Evolutionary conservation across 2,797 vertebrate species (phyloP).

Genomic region (Leucoraja ocellata): DNA sequence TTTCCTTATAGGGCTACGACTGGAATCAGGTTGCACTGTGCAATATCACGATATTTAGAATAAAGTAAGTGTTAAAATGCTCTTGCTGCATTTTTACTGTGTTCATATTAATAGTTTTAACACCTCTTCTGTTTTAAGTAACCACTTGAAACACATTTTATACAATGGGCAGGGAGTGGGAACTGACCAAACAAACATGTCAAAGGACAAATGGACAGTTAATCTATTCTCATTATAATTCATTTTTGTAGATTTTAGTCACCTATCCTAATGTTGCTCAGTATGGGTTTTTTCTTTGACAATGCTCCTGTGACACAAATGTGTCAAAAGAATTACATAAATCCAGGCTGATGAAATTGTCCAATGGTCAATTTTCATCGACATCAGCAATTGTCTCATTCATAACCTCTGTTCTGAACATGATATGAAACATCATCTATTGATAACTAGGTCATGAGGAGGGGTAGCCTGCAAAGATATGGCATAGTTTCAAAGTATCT

Average conservation of each 20-base stretch:
- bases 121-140: neutral
- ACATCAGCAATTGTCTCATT: neutral
- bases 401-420: neutral
- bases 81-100: no score
- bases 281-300: no score
- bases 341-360: neutral
- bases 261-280: no score
- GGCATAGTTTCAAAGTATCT: neutral
- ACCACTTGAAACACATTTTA: neutral
- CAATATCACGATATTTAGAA: neutral
- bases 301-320: no score
- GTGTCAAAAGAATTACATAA: no score
- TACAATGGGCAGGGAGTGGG: neutral
- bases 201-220: neutral
- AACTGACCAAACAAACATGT: neutral
- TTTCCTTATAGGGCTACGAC: neutral
- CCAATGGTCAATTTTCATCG: neutral
- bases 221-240: neutral
- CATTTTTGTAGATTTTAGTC: no score
- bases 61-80: neutral
- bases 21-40: neutral
- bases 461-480: neutral
- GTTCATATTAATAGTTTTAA: no score
- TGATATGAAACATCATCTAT: neutral
- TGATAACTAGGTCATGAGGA: neutral